phyloP scores from a whole-genome alignment of 2,888 invertebrate species.

The Catocala nupta region DNA sequence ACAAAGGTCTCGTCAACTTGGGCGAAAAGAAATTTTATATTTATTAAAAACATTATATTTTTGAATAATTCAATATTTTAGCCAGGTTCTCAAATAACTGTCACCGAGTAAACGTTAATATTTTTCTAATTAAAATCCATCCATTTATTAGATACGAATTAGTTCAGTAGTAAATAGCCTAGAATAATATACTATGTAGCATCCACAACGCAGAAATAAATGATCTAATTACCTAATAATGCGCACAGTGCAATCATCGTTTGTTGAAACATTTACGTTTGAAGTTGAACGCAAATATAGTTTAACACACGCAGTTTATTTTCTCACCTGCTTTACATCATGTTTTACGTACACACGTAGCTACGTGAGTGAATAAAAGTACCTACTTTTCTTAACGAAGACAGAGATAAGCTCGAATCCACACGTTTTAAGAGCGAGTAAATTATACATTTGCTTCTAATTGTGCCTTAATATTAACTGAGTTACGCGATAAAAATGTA shows the following conservation, averaged over 20 bases:
- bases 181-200: too few species aligned
- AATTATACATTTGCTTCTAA: slow-evolving; percentile 39
- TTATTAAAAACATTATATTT: too few species aligned
- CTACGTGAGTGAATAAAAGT: slow-evolving; percentile 2
- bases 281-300: slow-evolving; percentile 23
- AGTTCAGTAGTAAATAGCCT: too few species aligned
- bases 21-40: too few species aligned
- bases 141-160: too few species aligned
- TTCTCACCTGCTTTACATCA: slow-evolving; percentile 30
- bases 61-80: too few species aligned
- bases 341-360: neutral
- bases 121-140: too few species aligned
- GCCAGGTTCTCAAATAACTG: too few species aligned
- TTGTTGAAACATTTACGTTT: slow-evolving; percentile 40
- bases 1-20: too few species aligned
- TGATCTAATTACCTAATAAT: slow-evolving; percentile 17
- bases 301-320: slow-evolving; percentile 39
- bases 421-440: slow-evolving; percentile 22
- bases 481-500: slow-evolving; percentile 53
- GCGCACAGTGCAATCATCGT: slow-evolving; percentile 17
- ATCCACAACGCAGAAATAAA: neutral
- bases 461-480: slow-evolving; percentile 42
- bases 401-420: neutral
- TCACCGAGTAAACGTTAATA: too few species aligned
- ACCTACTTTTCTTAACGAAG: slow-evolving; percentile 19